These are phyloP conservation scores for Ormyrus pomaceus DNA, from an alignment of 2,888 invertebrate species.

Conservation along the genomic window DNA sequence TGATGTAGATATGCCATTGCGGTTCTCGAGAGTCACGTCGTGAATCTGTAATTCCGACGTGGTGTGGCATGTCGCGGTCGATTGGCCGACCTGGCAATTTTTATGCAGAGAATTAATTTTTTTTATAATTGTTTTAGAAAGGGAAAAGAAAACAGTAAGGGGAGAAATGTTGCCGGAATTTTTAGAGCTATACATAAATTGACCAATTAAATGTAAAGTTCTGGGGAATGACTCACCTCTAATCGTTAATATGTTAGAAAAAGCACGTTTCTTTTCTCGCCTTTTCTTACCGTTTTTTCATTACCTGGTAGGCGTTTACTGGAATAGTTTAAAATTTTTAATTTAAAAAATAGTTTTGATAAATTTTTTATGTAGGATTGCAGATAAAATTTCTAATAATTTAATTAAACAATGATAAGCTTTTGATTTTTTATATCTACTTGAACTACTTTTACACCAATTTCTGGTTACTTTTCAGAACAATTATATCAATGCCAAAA, in stretches of 20 bases:
- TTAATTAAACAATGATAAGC: no score
- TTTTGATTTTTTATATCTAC: no score
- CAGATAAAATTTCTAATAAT: no score
- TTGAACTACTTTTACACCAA: no score
- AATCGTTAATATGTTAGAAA: constrained; percentile 5
- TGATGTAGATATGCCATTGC: not conserved
- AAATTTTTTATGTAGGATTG: no score
- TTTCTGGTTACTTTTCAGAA: no score
- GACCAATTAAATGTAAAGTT: constrained; percentile 28
- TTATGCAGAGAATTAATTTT: not conserved
- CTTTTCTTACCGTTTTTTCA: not conserved
- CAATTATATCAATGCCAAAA: no score
- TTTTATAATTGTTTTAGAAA: not conserved
- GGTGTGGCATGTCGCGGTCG: not conserved
- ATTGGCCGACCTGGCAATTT: not conserved
- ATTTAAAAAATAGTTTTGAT: no score
- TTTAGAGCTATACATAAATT: constrained; percentile 28
- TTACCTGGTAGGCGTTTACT: no score
- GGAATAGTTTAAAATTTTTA: no score
- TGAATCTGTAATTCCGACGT: constrained; percentile 28
- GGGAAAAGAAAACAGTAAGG: no score
- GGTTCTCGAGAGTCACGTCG: constrained; percentile 41
- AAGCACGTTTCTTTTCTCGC: constrained; percentile 6
- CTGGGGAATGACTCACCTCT: constrained; percentile 38
- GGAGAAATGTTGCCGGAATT: not conserved